Conservation (phyloP, 2,113 vertebrate species). For the Otocyon megalotis region DNA sequence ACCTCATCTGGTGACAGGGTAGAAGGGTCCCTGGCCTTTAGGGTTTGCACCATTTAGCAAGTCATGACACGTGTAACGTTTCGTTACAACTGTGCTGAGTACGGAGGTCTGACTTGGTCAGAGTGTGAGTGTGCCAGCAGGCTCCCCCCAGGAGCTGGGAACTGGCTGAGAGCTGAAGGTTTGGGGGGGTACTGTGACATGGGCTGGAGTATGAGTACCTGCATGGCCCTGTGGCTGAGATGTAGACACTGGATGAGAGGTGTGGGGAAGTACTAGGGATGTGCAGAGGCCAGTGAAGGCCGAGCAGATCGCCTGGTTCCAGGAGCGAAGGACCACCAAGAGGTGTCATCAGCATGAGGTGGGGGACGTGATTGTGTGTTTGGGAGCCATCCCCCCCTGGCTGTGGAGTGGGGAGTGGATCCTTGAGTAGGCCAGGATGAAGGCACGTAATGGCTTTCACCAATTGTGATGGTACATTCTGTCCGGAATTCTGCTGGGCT, state of each 20-base stretch:
- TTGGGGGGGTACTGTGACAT: accelerated
- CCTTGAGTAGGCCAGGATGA: background rate
- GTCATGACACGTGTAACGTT: too few relatives aligned
- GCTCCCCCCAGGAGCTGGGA: background rate
- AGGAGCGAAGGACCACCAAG: background rate
- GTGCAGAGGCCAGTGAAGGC: accelerated
- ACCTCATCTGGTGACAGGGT: too few relatives aligned
- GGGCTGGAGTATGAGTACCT: background rate
- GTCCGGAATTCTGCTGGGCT: background rate
- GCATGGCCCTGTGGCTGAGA: background rate
- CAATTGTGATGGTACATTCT: background rate
- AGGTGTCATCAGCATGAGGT: background rate
- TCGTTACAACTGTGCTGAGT: background rate
- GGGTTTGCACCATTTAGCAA: background rate
- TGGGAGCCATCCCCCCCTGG: background rate
- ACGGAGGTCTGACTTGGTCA: background rate
- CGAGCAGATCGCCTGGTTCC: background rate
- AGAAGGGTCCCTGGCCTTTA: background rate
- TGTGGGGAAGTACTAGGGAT: background rate
- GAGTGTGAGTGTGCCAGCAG: background rate
- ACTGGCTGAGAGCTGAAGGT: background rate
- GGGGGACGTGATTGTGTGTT: background rate
- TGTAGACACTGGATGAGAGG: background rate
- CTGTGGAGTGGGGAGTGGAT: background rate
- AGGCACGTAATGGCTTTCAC: background rate